Base-by-base conservation (phyloP, 2,888 invertebrate species). In the Pyrochroa serraticornis region DNA sequence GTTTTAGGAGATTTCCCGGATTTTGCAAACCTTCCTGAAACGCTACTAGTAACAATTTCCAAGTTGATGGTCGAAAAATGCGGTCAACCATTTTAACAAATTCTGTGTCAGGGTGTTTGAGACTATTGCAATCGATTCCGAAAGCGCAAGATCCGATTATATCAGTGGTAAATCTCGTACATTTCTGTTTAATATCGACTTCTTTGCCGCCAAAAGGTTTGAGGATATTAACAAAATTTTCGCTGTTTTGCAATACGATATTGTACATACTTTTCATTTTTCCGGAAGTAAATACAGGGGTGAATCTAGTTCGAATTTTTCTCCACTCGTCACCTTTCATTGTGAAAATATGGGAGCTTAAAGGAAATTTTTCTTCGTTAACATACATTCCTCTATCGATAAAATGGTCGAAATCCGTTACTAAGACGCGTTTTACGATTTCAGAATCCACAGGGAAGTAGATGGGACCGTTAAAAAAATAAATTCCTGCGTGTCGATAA, bases 71-170 rank as follows among this genome's bases (percentile, higher is more conserved):
- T 13, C 34, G 41, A 36, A 67, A 64, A 1, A 61, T 51, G 34
- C 34, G 36, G 7, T 48, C 41, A 7, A 59, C 65, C 49, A 62
- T 55, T 14, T 53, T 7, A 6, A 43, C 31, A 70, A 84, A 84
- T 53, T 82, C 80, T 0, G 82, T 80, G 55, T 82, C 75, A 0
- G 80, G 74, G 69, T 81, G 77, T 37, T 78, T 76, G 44, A 84
- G 81, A 14, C 82, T 80, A 63, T 84, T 81, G 60, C 82, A 81
- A 62, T 84, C 81, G 6, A 85, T 77, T 36, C 84, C 84, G 66
- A 84, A 85, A 12, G 83, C 84, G 41, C 83, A 80, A 45, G 79
- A 81, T 0, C 82, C 83, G 14, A 85, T 82, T 3, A 84, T 82
- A 66, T 84, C 84, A 79, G 83, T 82, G 0, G 83, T 44, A 9